Conservation (phyloP, 1,140 invertebrate genomes). For the Lanistes nyassanus region DNA sequence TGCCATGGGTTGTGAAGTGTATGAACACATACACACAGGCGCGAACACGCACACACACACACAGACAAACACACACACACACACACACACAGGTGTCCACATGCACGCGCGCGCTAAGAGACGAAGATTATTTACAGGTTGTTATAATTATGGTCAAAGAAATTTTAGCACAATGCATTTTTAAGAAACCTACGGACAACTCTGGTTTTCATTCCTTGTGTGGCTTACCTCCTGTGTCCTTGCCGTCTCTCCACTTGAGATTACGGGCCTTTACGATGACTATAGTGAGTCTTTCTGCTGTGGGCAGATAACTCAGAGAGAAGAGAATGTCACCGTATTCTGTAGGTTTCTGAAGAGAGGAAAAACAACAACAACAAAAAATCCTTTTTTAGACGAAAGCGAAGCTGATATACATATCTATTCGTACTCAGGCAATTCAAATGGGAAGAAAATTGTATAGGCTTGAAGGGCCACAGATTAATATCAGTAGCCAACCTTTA, state of each 20-base stretch:
- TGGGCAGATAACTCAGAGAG: constrained; percentile 81
- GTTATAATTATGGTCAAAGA: no score
- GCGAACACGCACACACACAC: constrained; percentile 9
- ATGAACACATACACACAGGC: not conserved
- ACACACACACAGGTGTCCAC: not conserved
- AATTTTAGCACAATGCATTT: no score
- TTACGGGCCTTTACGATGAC: constrained; percentile 82
- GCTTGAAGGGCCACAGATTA: no score
- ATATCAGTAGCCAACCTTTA: no score
- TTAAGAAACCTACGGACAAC: no score
- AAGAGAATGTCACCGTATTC: constrained; percentile 81
- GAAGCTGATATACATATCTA: no score
- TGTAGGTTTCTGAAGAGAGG: constrained; percentile 58
- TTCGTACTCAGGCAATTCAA: no score
- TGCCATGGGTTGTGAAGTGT: no score
- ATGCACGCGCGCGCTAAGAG: not conserved
- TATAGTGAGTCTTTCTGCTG: constrained; percentile 80
- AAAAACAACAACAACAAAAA: not conserved
- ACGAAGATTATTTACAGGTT: no score
- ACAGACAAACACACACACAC: constrained; percentile 8
- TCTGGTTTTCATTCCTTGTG: no score
- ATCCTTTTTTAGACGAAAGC: no score
- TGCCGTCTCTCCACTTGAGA: constrained; percentile 69
- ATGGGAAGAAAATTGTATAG: no score
- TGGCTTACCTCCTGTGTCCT: constrained; percentile 57